phyloP scores from a whole-genome alignment of 2,113 vertebrate genomes.

The Candoia aspera region DNA sequence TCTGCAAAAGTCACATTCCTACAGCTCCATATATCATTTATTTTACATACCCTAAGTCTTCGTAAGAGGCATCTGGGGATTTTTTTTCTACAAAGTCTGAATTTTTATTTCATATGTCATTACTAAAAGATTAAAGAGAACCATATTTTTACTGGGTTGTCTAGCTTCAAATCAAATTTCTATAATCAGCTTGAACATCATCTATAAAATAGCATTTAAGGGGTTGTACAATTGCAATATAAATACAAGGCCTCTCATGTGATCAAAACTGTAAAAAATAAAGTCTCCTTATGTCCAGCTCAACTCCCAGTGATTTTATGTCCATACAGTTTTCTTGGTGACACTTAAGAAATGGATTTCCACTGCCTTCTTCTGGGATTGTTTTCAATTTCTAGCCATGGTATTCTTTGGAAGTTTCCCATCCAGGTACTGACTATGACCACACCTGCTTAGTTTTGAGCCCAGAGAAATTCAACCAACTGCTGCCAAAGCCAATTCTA shows the following conservation, averaged over 20 bases:
- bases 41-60: slow-evolving; percentile 98
- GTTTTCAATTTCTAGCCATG: too few species aligned
- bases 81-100: slow-evolving; percentile 59
- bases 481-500: slow-evolving; percentile 38
- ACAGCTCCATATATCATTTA: slow-evolving; percentile 99
- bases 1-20: slow-evolving; percentile 92
- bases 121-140: slow-evolving; percentile 78
- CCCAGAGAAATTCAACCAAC: too few species aligned
- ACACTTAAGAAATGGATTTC: not conserved
- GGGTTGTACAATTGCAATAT: slow-evolving; percentile 56
- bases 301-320: not conserved
- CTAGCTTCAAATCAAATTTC: slow-evolving; percentile 74
- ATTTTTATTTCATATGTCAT: slow-evolving; percentile 75
- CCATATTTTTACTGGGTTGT: slow-evolving; percentile 75
- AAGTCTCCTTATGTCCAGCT: not conserved
- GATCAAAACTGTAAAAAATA: slow-evolving; percentile 27
- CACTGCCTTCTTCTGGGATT: too few species aligned
- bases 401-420: too few species aligned
- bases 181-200: slow-evolving; percentile 58
- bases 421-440: too few species aligned
- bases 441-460: too few species aligned
- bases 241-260: slow-evolving; percentile 35
- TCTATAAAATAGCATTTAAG: slow-evolving; percentile 49
- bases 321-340: not conserved
- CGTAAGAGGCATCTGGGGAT: slow-evolving; percentile 87